Percentiles rank a stretch among this genome's conserved stretches.
phyloP scores from a whole-genome alignment of 2,888 invertebrate genomes.

The Sicus ferrugineus region DNA sequence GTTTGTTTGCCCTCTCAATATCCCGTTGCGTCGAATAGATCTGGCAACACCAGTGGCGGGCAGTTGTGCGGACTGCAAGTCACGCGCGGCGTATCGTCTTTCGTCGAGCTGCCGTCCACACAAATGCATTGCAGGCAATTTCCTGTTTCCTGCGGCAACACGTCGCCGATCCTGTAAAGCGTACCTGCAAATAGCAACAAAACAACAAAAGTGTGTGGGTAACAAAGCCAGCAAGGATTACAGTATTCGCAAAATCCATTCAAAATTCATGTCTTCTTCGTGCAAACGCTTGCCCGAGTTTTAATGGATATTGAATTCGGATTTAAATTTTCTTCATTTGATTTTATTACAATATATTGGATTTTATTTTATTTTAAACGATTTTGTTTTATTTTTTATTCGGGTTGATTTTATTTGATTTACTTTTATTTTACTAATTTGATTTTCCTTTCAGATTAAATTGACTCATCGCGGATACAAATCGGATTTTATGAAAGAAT shows the following conservation, averaged over 20 bases:
- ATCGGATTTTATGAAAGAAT: too few relatives aligned
- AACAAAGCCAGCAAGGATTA: not conserved
- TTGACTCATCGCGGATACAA: too few relatives aligned
- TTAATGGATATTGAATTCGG: too few relatives aligned
- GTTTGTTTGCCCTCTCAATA: conserved; percentile 53
- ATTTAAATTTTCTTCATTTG: too few relatives aligned
- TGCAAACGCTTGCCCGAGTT: too few relatives aligned
- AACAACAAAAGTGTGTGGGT: not conserved
- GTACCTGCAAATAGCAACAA: conserved; percentile 65
- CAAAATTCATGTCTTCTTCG: too few relatives aligned
- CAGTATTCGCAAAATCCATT: not conserved
- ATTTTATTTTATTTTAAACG: too few relatives aligned
- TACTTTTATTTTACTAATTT: too few relatives aligned
- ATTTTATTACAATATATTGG: too few relatives aligned
- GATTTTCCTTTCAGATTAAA: too few relatives aligned
- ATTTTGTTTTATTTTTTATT: too few relatives aligned
- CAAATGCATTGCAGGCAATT: conserved; percentile 77
- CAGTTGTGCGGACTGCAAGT: conserved; percentile 65
- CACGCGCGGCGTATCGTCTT: conserved; percentile 62
- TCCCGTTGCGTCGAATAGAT: conserved; percentile 64
- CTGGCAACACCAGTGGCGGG: conserved; percentile 63
- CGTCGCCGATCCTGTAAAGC: conserved; percentile 72
- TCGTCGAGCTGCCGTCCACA: conserved; percentile 68
- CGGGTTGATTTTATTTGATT: too few relatives aligned
- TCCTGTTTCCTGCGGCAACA: conserved; percentile 74